These are phyloP conservation scores for Sturnus vulgaris DNA, from an alignment of 2,113 vertebrate genomes.

Conservation along the genomic window DNA sequence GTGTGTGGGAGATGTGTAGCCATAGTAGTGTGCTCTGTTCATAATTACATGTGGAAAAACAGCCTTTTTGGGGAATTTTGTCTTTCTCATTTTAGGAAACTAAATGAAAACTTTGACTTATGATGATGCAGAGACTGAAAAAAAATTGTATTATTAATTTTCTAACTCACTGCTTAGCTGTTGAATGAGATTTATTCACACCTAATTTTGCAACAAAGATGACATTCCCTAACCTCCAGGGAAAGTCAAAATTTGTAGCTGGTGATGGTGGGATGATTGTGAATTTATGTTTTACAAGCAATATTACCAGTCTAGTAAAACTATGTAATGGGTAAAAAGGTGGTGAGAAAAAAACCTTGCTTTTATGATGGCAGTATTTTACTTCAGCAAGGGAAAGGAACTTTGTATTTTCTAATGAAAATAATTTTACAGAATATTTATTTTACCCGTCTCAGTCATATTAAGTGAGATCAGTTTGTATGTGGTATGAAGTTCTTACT, in stretches of 20 bases:
- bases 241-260: not conserved
- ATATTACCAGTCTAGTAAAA: not conserved
- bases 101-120: not conserved
- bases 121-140: not conserved
- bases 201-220: not conserved
- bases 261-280: not conserved
- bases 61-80: not conserved
- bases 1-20: not conserved
- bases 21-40: fast-evolving
- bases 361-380: not conserved
- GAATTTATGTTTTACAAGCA: not conserved
- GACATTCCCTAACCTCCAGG: not conserved
- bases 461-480: not conserved
- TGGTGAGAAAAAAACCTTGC: not conserved
- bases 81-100: not conserved
- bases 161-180: not conserved
- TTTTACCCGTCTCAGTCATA: not conserved
- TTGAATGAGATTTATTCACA: not conserved
- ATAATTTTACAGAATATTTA: not conserved
- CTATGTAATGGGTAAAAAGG: not conserved
- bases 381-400: not conserved
- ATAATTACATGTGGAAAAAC: fast-evolving
- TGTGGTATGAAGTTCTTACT: not conserved
- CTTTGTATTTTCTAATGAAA: not conserved
- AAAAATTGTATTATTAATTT: not conserved